These are phyloP conservation scores for Sebastes miniatus DNA, from an alignment of 2,797 vertebrate genomes.

Conservation along the genomic window DNA sequence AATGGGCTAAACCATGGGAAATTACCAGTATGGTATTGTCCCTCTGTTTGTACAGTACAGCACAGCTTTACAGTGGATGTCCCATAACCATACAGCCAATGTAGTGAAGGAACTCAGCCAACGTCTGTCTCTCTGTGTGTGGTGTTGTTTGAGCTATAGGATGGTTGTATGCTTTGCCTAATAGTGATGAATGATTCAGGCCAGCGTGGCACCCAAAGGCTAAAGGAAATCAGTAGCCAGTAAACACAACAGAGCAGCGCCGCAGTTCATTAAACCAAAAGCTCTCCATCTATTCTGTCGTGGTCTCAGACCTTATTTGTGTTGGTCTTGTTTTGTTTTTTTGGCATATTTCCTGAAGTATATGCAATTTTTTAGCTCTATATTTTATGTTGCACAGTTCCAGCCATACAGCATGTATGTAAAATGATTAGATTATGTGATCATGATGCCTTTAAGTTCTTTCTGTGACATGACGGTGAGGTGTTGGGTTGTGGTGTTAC, in stretches of 20 bases:
- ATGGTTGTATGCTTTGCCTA: conserved; percentile 15
- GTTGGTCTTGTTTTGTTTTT: background rate
- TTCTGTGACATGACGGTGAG: background rate
- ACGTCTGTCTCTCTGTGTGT: background rate
- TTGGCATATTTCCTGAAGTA: background rate
- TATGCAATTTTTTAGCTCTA: background rate
- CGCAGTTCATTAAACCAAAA: conserved; percentile 27
- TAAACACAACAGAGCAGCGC: conserved; percentile 40
- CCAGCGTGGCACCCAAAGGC: conserved; percentile 46
- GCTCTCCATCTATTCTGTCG: conserved; percentile 1
- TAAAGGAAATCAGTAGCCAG: conserved; percentile 65
- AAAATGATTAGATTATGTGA: background rate
- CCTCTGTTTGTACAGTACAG: background rate
- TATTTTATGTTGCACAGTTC: background rate
- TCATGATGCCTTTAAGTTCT: too few relatives aligned
- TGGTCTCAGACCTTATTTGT: background rate
- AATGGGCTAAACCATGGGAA: conserved; percentile 21
- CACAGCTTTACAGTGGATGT: background rate
- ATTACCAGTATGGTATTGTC: background rate
- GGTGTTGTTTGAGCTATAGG: conserved; percentile 4
- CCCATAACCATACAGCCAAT: background rate
- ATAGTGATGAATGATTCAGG: conserved; percentile 62
- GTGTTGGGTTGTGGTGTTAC: background rate
- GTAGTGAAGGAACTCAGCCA: background rate
- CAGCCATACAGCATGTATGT: background rate